Base-by-base conservation (phyloP, 1,140 invertebrate species). In the Vanessa tameamea region DNA sequence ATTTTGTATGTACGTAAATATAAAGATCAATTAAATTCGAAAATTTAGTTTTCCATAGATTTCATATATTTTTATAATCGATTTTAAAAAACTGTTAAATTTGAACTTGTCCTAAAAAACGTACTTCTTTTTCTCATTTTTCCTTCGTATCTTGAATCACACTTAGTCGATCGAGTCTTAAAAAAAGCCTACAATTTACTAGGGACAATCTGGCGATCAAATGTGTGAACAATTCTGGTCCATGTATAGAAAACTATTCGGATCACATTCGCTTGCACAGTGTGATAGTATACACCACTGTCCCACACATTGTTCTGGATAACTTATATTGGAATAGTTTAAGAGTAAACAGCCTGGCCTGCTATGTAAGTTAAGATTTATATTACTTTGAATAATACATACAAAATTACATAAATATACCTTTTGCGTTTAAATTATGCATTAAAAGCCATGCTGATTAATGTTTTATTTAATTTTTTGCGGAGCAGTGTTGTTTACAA, bases 261-360 rank as follows among this genome's bases (percentile, higher is more conserved):
- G 59, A 75, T 73, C 66, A 72, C 23, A 37, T 64, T 74, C 37
- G 65, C 61, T 64, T 76, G 76, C 74, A 78, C 78, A 78, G 67
- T 76, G 78, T 75, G 72, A 69, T 64, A 31, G 37, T 75, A 37
- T 14, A 50, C 11, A 50, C 69, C 23, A 48, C 71, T 75, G 76
- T 77, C 81, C 75, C 64, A 75, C 75, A 80, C 90, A 90, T 82
- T 91, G 90, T 92, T 92, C 90, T 92, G 90, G 90, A 92, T 92
- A 91, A 91, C 90, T 92, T 92, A 92, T 92, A 78, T 85, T 80
- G 81, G 83, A 84, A 85, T 89, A 88, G 82, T 86, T 84, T 88
- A 88, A 84, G 82, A 80, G 78, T 90, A 78, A 84, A 79, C 68
- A 71, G 76, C 74, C 78, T 79, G 78, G 77, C 72, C 76, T 78